phyloP scores from a whole-genome alignment of 2,888 invertebrate genomes.

The Danaus chrysippus region DNA sequence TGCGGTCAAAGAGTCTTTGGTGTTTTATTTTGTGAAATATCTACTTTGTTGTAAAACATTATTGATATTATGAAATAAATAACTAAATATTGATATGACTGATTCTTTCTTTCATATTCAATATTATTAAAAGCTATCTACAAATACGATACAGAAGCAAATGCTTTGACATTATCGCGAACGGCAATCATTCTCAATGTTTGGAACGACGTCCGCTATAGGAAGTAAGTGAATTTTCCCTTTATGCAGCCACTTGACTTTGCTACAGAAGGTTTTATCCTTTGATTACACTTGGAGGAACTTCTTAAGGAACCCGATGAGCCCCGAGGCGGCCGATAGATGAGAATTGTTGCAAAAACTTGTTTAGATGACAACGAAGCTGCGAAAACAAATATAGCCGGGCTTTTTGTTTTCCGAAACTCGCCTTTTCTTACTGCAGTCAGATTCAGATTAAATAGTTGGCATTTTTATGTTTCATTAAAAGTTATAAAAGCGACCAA shows the following conservation, averaged over 20 bases:
- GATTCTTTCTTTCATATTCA: no score
- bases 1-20: neutral
- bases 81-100: no score
- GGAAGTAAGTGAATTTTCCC: slow-evolving; percentile 72
- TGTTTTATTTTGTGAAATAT: no score
- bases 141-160: slow-evolving; percentile 27
- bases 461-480: slow-evolving; percentile 1
- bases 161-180: slow-evolving; percentile 36
- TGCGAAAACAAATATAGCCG: slow-evolving; percentile 9
- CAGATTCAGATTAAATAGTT: neutral
- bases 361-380: slow-evolving; percentile 37
- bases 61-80: neutral
- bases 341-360: slow-evolving; percentile 54
- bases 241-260: slow-evolving; percentile 67
- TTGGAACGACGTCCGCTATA: slow-evolving; percentile 62
- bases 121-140: no score
- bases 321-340: slow-evolving; percentile 46
- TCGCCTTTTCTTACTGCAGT: neutral
- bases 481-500: neutral
- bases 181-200: slow-evolving; percentile 49
- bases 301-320: slow-evolving; percentile 47
- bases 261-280: slow-evolving; percentile 61
- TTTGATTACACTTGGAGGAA: slow-evolving; percentile 63
- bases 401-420: slow-evolving; percentile 4
- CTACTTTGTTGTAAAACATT: neutral